Percentiles rank a stretch among this genome's conserved stretches.
Evolutionary conservation across 2,113 vertebrate species (phyloP).

Genomic region (Dasyurus viverrinus): DNA sequence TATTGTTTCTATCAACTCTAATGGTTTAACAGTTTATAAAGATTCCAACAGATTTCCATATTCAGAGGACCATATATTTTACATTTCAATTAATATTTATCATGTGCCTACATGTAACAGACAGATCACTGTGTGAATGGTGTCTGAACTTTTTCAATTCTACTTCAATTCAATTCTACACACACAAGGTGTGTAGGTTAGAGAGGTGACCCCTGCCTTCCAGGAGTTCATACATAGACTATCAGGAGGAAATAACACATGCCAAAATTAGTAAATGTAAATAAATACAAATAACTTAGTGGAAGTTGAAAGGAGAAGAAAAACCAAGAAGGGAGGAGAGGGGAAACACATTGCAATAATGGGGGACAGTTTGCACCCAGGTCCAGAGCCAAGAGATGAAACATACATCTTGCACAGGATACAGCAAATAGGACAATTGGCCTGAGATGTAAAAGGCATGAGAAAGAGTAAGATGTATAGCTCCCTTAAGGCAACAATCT

Average conservation of each 20-base stretch:
- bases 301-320: not conserved
- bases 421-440: not conserved
- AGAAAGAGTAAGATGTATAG: not conserved
- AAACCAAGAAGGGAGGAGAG: not conserved
- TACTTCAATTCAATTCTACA: too few relatives aligned
- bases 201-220: not conserved
- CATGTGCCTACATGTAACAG: not conserved
- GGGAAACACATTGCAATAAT: not conserved
- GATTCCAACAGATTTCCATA: too few relatives aligned
- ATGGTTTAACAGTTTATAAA: too few relatives aligned
- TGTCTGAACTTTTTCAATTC: not conserved
- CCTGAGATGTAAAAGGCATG: not conserved
- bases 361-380: not conserved
- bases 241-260: not conserved
- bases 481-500: too few relatives aligned
- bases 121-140: not conserved
- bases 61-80: not conserved
- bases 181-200: not conserved
- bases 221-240: not conserved
- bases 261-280: not conserved
- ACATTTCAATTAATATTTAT: not conserved
- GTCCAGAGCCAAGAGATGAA: not conserved
- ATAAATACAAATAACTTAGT: not conserved
- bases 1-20: too few relatives aligned
- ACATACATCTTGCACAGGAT: not conserved